Percentiles rank a stretch among this genome's conserved stretches.
phyloP scores from a whole-genome alignment of 2,888 invertebrate species.

The Augiades crinisus region DNA sequence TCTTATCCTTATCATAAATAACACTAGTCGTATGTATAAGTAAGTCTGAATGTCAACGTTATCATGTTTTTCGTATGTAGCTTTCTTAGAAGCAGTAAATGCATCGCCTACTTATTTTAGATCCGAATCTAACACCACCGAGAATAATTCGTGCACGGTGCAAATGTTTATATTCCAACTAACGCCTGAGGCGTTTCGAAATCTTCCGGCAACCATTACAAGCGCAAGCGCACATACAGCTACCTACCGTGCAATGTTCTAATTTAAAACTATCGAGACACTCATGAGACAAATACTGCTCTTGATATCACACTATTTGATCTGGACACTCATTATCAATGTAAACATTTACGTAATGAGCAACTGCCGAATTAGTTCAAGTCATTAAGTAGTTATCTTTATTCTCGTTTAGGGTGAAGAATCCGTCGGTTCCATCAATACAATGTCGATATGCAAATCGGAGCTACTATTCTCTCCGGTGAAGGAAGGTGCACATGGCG shows the following conservation, averaged over 20 bases:
- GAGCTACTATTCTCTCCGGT: constrained; percentile 95
- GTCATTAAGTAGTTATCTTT: constrained; percentile 11
- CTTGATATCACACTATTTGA: constrained; percentile 2
- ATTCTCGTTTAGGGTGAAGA: constrained; percentile 82
- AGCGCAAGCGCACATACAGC: constrained; percentile 26
- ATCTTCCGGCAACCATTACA: constrained; percentile 56
- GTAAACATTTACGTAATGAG: constrained; percentile 5
- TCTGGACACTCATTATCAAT: constrained; percentile 2
- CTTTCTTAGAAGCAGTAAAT: not conserved
- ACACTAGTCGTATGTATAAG: no score
- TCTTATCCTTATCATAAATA: no score
- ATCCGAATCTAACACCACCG: constrained; percentile 51
- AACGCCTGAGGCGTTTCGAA: constrained; percentile 57
- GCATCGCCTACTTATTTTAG: constrained; percentile 51
- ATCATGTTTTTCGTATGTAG: not conserved
- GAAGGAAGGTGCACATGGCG: constrained; percentile 88
- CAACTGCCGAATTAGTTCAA: not conserved
- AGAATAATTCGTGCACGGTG: constrained; percentile 56
- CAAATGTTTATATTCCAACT: constrained; percentile 72
- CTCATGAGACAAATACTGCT: not conserved
- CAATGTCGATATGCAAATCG: constrained; percentile 95
- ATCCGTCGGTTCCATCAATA: constrained; percentile 86
- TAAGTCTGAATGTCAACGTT: not conserved
- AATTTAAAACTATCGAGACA: constrained; percentile 4
- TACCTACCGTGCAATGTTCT: constrained; percentile 16